Evolutionary conservation across 2,888 invertebrate species (phyloP).

Genomic region (Pomacea canaliculata): DNA sequence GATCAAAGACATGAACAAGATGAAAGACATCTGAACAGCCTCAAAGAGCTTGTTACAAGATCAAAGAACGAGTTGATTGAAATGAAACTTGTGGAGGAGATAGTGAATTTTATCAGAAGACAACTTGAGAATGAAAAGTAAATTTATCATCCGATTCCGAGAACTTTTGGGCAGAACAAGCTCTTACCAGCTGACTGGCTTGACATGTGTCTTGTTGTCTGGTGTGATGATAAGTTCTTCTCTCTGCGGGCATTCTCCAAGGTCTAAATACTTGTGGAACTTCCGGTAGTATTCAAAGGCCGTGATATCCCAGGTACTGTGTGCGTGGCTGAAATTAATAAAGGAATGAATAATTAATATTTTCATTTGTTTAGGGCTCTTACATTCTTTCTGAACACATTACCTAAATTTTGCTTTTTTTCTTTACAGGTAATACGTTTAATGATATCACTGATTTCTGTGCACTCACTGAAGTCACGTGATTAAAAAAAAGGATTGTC

Average conservation of each 20-base stretch:
- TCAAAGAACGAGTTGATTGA: too few species aligned
- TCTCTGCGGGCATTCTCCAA: constrained; percentile 44
- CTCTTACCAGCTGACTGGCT: constrained; percentile 1
- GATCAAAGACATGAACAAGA: background rate
- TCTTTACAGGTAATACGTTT: too few species aligned
- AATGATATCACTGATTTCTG: too few species aligned
- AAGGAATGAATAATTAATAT: background rate
- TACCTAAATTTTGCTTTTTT: background rate
- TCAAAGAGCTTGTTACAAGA: background rate
- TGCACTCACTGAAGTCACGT: too few species aligned
- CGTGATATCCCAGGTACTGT: constrained; percentile 42
- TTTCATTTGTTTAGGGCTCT: background rate
- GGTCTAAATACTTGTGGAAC: constrained; percentile 36
- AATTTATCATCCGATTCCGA: too few species aligned
- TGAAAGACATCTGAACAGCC: background rate
- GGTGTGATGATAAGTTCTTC: constrained; percentile 27
- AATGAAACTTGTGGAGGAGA: too few species aligned
- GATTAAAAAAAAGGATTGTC: too few species aligned
- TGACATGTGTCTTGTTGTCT: constrained; percentile 3
- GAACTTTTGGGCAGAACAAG: too few species aligned
- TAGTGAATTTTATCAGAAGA: too few species aligned
- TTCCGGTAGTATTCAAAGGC: constrained; percentile 47
- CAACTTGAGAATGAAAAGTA: too few species aligned
- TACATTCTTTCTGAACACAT: background rate
- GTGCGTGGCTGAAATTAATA: constrained; percentile 28